These are phyloP conservation scores for Mastomys natalensis DNA, from an alignment of 2,113 vertebrate genomes.

Conservation along the genomic window DNA sequence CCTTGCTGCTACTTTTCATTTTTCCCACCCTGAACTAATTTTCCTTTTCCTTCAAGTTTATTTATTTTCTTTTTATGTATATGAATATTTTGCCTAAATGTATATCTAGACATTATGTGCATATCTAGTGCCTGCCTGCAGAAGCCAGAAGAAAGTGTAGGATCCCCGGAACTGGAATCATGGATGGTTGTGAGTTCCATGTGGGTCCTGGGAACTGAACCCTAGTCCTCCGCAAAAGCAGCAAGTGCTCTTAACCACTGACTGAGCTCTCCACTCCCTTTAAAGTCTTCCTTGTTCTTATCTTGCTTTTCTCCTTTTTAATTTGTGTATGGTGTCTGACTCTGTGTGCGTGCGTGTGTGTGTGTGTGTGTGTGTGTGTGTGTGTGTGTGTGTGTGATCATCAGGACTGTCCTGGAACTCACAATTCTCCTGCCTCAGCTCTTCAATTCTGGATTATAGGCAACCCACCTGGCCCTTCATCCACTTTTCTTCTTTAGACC, in stretches of 20 bases:
- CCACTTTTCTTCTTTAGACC: conserved; percentile 32
- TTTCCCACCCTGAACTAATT: not conserved
- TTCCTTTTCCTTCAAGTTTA: not conserved
- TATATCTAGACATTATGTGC: too few relatives aligned
- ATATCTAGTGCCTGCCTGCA: not conserved
- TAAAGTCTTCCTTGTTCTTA: not conserved
- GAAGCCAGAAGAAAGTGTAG: not conserved
- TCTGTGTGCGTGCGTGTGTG: not conserved
- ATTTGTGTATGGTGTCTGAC: not conserved
- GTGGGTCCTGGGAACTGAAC: not conserved
- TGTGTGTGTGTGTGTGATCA: not conserved
- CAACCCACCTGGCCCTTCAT: not conserved
- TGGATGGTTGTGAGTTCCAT: not conserved
- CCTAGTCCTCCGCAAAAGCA: not conserved
- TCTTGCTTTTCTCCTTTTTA: not conserved
- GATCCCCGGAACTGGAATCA: not conserved
- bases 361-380: not conserved
- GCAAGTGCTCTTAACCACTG: not conserved
- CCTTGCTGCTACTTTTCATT: not conserved
- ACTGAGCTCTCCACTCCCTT: not conserved
- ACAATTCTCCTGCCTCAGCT: not conserved
- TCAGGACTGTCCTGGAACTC: not conserved
- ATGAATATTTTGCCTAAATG: not conserved
- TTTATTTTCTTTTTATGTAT: not conserved
- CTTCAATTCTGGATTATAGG: not conserved